phyloP scores from a whole-genome alignment of 2,113 vertebrate species.

The Trogon surrucura region DNA sequence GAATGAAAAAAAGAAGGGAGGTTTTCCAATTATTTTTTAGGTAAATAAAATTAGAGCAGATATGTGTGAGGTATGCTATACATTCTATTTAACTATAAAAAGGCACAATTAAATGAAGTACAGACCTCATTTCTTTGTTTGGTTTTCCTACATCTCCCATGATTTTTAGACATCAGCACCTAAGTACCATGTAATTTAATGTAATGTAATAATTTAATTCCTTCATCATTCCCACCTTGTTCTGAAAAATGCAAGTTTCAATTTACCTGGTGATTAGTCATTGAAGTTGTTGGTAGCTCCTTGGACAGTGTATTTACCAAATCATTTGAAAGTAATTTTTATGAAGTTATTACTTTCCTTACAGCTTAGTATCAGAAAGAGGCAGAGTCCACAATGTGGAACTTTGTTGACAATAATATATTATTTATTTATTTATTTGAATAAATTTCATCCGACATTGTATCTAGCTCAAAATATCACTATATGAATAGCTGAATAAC shows the following conservation, averaged over 20 bases:
- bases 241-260: neutral
- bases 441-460: neutral
- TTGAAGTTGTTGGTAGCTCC: neutral
- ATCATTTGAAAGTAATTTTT: neutral
- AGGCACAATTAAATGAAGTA: neutral
- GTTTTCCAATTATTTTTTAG: neutral
- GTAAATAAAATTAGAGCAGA: neutral
- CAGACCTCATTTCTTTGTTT: neutral
- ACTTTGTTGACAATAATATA: neutral
- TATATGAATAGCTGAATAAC: neutral
- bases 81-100: neutral
- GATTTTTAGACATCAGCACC: neutral
- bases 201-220: neutral
- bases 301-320: neutral
- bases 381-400: neutral
- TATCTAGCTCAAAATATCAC: neutral
- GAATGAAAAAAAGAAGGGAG: accelerated
- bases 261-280: neutral
- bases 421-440: neutral
- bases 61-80: neutral
- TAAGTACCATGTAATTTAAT: neutral
- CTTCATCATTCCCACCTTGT: neutral
- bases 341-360: neutral
- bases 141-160: neutral
- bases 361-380: neutral